Percentiles rank a stretch among this genome's conserved stretches.
phyloP scores from a whole-genome alignment of 2,888 invertebrate species.

The Omphaloscelis lunosa region DNA sequence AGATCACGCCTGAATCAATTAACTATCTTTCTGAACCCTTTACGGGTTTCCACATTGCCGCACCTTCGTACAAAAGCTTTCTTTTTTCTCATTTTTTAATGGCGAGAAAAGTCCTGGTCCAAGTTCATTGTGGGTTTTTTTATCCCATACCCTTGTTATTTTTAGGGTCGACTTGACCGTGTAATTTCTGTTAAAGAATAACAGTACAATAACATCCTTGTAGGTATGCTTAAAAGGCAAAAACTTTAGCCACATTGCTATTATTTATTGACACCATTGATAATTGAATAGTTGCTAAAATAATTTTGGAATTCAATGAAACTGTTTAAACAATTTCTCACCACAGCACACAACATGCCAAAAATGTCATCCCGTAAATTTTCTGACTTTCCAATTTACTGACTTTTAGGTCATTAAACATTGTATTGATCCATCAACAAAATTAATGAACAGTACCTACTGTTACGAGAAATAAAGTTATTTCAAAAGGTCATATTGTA shows the following conservation, averaged over 20 bases:
- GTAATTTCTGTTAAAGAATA: constrained; percentile 10
- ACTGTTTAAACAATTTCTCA: background rate
- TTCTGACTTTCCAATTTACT: background rate
- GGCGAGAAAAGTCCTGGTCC: constrained; percentile 28
- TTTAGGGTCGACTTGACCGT: constrained; percentile 2
- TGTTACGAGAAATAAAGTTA: background rate
- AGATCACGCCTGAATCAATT: too few relatives aligned
- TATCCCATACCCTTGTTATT: constrained; percentile 26
- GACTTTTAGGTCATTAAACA: constrained; percentile 9
- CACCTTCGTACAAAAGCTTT: constrained; percentile 26
- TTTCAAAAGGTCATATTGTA: background rate
- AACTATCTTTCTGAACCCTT: too few relatives aligned
- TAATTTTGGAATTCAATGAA: background rate
- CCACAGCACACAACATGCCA: too few relatives aligned
- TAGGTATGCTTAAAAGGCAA: background rate
- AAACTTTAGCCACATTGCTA: background rate
- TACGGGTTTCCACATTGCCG: background rate
- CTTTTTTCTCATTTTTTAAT: constrained; percentile 52
- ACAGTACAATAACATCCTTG: background rate
- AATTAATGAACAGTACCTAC: background rate
- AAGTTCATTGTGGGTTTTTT: constrained; percentile 31
- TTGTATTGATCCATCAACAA: background rate
- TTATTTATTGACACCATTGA: background rate
- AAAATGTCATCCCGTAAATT: too few relatives aligned
- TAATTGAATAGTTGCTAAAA: background rate